phyloP scores from a whole-genome alignment of 2,888 invertebrate species.

The Drosophila neonasuta region DNA sequence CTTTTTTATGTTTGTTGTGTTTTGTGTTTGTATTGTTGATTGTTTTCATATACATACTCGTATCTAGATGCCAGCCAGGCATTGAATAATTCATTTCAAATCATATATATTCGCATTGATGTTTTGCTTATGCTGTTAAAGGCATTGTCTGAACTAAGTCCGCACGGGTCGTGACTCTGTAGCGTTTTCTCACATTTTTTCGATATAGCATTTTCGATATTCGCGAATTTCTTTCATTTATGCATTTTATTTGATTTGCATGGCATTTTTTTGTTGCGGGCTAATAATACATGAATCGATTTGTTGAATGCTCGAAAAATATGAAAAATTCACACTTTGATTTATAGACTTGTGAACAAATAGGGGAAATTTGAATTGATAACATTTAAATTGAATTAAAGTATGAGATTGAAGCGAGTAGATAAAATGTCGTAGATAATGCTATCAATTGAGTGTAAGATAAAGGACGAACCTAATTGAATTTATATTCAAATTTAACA shows the following conservation, averaged over 20 bases:
- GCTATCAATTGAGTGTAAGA: background rate
- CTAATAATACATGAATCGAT: conserved; percentile 26
- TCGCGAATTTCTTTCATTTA: conserved; percentile 24
- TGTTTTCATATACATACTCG: conserved; percentile 37
- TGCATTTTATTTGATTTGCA: conserved; percentile 44
- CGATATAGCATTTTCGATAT: conserved; percentile 11
- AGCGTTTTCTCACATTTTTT: conserved; percentile 15
- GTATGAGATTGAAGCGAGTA: background rate
- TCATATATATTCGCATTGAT: conserved; percentile 43
- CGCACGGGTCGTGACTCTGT: conserved; percentile 31
- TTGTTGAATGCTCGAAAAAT: conserved; percentile 23
- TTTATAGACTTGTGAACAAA: background rate
- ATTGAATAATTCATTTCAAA: conserved; percentile 54
- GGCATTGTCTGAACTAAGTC: conserved; percentile 35
- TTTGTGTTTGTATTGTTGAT: conserved; percentile 26
- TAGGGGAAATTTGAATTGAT: background rate
- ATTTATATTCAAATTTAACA: background rate
- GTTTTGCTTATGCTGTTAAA: conserved; percentile 49
- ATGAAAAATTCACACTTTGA: conserved; percentile 23
- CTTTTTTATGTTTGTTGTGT: conserved; percentile 6
- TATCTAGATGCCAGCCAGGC: conserved; percentile 27
- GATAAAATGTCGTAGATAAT: background rate
- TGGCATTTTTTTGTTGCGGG: conserved; percentile 15
- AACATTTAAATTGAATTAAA: conserved; percentile 1
- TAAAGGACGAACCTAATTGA: background rate